These are phyloP conservation scores for Dolichotis patagonum DNA, from an alignment of 2,113 vertebrate species.

Conservation along the genomic window DNA sequence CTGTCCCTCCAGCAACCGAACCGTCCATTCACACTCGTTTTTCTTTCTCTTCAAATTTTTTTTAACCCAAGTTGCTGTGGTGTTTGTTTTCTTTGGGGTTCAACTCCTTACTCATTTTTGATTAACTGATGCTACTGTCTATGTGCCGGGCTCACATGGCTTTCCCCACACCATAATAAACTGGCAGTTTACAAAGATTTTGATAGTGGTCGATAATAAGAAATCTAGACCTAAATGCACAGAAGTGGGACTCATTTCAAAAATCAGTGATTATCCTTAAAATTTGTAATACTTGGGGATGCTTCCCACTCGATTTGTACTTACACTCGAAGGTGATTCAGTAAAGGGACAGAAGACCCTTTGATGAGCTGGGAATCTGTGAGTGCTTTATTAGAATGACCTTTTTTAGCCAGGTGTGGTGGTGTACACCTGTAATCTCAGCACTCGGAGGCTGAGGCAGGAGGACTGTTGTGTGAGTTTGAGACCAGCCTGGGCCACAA, in stretches of 20 bases:
- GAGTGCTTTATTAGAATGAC: not conserved
- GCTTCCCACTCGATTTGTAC: not conserved
- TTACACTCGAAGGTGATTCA: not conserved
- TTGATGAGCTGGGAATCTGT: not conserved
- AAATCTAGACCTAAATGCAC: not conserved
- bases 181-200: not conserved
- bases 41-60: not conserved
- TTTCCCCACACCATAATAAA: not conserved
- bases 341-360: not conserved
- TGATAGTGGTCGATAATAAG: not conserved
- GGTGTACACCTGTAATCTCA: too few relatives aligned
- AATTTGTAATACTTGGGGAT: not conserved
- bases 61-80: not conserved
- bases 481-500: too few relatives aligned
- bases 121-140: not conserved
- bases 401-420: too few relatives aligned
- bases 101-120: not conserved
- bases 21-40: too few relatives aligned
- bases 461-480: too few relatives aligned
- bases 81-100: not conserved
- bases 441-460: too few relatives aligned
- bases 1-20: too few relatives aligned
- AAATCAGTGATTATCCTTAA: not conserved
- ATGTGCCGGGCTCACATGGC: rapidly evolving
- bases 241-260: not conserved